Evolutionary conservation across 1,140 invertebrate species (phyloP).

Genomic region (Eurosta solidaginis): DNA sequence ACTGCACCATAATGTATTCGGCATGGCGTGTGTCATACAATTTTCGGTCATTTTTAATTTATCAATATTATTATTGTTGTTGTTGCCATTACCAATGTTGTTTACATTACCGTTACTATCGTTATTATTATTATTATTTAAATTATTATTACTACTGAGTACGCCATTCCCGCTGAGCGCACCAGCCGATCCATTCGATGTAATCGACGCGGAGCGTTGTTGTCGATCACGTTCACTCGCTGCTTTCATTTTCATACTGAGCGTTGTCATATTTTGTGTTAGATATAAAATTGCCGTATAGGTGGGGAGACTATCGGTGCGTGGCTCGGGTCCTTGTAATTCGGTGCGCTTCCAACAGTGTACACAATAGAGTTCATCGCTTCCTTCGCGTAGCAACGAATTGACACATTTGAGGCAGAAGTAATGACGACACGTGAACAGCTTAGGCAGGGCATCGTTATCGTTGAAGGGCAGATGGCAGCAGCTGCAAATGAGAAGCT

Average conservation of each 20-base stretch:
- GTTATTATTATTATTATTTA: constrained; percentile 35
- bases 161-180: constrained; percentile 31
- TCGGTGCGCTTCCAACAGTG: constrained; percentile 73
- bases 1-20: constrained; percentile 72
- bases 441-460: constrained; percentile 70
- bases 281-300: constrained; percentile 68
- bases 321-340: constrained; percentile 64
- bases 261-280: constrained; percentile 51
- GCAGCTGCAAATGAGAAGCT: constrained; percentile 71
- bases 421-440: constrained; percentile 75
- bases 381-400: constrained; percentile 66
- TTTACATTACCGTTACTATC: constrained; percentile 19
- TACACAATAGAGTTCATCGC: constrained; percentile 70
- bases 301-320: constrained; percentile 70
- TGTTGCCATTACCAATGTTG: constrained; percentile 18
- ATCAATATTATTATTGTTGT: constrained; percentile 33
- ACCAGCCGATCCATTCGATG: constrained; percentile 22
- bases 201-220: constrained; percentile 34
- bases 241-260: constrained; percentile 39
- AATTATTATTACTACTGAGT: constrained; percentile 29
- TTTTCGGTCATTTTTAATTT: constrained; percentile 54
- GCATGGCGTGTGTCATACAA: constrained; percentile 75
- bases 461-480: constrained; percentile 75
- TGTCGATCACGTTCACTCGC: constrained; percentile 45
- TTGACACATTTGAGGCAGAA: constrained; percentile 76